Evolutionary conservation across 2,113 vertebrate species (phyloP).

Genomic region (Cercocebus atys): DNA sequence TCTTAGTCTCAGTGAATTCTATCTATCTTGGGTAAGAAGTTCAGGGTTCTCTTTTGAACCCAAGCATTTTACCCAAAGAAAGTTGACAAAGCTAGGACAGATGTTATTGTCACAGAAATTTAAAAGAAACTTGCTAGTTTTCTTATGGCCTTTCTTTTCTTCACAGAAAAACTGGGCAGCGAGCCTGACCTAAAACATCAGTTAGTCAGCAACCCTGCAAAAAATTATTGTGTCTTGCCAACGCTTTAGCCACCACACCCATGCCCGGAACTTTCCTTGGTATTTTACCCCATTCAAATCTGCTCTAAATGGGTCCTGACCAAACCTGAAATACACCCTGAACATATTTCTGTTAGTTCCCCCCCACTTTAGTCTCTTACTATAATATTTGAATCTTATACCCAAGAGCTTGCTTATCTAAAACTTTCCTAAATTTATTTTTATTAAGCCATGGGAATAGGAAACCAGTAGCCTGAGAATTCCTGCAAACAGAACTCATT

Average conservation of each 20-base stretch:
- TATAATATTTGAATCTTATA: background rate
- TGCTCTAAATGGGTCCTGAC: background rate
- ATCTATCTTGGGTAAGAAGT: background rate
- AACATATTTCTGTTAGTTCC: background rate
- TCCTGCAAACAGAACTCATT: background rate
- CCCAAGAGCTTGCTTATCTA: background rate
- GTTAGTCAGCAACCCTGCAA: slow-evolving; percentile 30
- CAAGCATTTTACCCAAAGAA: slow-evolving; percentile 13
- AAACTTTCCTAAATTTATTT: slow-evolving; percentile 18
- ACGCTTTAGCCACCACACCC: slow-evolving; percentile 19
- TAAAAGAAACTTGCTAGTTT: slow-evolving; percentile 7
- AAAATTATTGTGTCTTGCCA: slow-evolving; percentile 17
- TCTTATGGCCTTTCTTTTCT: background rate
- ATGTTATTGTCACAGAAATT: background rate
- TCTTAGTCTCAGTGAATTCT: background rate
- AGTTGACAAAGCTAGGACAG: background rate
- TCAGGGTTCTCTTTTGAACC: slow-evolving; percentile 5
- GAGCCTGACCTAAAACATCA: slow-evolving; percentile 28
- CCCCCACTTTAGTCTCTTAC: background rate
- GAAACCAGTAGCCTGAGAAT: background rate
- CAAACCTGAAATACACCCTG: background rate
- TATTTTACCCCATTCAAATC: background rate
- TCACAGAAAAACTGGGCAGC: background rate
- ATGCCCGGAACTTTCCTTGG: slow-evolving; percentile 13
- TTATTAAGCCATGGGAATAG: background rate